phyloP scores from a whole-genome alignment of 2,113 vertebrate genomes.

The Petrocephalus zakoni region DNA sequence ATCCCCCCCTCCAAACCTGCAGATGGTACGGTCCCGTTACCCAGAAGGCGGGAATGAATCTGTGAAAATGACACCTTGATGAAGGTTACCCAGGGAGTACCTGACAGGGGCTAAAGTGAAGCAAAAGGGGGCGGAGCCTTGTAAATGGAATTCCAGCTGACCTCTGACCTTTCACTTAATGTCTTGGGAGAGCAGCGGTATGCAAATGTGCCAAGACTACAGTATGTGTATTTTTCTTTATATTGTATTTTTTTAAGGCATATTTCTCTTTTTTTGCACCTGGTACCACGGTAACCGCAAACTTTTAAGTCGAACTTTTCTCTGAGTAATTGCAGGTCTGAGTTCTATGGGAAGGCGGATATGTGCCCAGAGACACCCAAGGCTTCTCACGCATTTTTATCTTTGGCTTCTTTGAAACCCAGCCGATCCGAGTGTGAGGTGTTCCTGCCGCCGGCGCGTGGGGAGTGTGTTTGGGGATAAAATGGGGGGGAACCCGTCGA shows the following conservation, averaged over 20 bases:
- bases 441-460: not conserved
- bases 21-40: not conserved
- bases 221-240: not conserved
- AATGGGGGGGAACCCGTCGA: not conserved
- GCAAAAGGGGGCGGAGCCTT: not conserved
- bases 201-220: not conserved
- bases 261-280: not conserved
- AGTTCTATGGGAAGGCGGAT: not conserved
- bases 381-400: not conserved
- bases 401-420: not conserved
- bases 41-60: not conserved
- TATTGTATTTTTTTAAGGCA: not conserved
- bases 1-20: not conserved
- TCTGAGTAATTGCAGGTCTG: not conserved
- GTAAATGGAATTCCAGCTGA: not conserved
- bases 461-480: not conserved
- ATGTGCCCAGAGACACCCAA: not conserved
- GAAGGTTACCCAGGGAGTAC: not conserved
- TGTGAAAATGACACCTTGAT: not conserved
- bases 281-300: not conserved
- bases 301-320: not conserved
- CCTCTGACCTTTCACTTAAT: not conserved
- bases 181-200: not conserved
- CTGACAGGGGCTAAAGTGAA: not conserved
- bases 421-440: not conserved